Percentiles rank a stretch among this genome's conserved stretches.
These are phyloP conservation scores for Phaonia tiefii DNA, from an alignment of 2,888 invertebrate species.

Conservation along the genomic window DNA sequence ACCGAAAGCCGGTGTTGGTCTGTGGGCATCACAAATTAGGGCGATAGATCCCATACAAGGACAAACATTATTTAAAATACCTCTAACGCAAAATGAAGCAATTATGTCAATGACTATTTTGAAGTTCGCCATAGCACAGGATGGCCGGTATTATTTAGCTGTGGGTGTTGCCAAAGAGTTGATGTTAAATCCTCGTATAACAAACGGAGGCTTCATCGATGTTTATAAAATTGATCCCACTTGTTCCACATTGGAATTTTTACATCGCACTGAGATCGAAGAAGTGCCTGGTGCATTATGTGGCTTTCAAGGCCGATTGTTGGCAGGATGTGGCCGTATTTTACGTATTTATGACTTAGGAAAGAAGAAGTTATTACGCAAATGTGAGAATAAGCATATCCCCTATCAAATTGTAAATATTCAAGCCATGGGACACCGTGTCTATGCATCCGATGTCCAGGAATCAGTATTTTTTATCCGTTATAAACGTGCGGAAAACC, in stretches of 20 bases:
- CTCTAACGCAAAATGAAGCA: constrained; percentile 97
- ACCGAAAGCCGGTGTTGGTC: constrained; percentile 96
- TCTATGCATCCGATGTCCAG: constrained; percentile 97
- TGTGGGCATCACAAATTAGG: constrained; percentile 96
- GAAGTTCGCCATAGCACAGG: constrained; percentile 86
- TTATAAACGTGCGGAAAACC: constrained; percentile 97
- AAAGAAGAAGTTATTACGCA: constrained; percentile 95
- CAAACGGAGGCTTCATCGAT: constrained; percentile 91
- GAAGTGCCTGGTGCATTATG: constrained; percentile 95
- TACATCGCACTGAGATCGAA: constrained; percentile 96
- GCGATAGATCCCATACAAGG: constrained; percentile 93
- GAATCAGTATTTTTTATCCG: constrained; percentile 98
- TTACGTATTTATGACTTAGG: constrained; percentile 97
- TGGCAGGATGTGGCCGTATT: constrained; percentile 96
- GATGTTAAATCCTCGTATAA: constrained; percentile 92
- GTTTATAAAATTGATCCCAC: constrained; percentile 88
- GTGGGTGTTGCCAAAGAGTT: constrained; percentile 96
- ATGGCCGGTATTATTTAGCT: constrained; percentile 84
- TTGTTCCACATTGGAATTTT: constrained; percentile 92
- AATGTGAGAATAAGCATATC: constrained; percentile 98
- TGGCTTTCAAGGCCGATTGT: constrained; percentile 93
- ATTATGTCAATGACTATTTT: constrained; percentile 93
- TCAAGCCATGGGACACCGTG: constrained; percentile 95
- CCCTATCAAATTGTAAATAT: constrained; percentile 97
- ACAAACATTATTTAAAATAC: constrained; percentile 87